Percentiles rank a stretch among this genome's conserved stretches.
Conservation (phyloP, 2,888 invertebrate genomes). For the Lutraria lutraria region DNA sequence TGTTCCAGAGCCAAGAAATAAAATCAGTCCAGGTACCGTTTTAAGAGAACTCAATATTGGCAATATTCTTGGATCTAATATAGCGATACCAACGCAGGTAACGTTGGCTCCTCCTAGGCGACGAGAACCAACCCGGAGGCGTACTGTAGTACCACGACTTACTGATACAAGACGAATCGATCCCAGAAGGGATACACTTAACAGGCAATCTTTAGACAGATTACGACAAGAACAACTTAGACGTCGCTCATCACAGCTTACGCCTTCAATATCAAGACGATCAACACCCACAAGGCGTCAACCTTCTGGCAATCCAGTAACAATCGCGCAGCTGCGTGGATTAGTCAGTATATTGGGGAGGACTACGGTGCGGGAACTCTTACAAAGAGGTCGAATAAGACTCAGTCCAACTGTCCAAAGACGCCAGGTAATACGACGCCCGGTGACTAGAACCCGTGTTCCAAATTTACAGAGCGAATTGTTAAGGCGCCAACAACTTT, state of each 20-base stretch:
- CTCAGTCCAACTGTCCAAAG: constrained; percentile 30
- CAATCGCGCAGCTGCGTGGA: constrained; percentile 3
- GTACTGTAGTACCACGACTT: neutral
- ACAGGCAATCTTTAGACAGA: neutral
- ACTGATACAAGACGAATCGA: neutral
- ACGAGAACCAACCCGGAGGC: neutral
- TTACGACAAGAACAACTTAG: neutral
- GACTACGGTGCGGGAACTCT: constrained; percentile 22
- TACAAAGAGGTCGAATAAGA: constrained; percentile 23
- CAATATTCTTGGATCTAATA: constrained; percentile 46
- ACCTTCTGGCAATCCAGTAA: neutral
- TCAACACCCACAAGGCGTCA: neutral
- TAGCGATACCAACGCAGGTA: constrained; percentile 21
- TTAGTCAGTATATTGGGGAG: constrained; percentile 26
- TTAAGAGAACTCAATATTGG: constrained; percentile 38
- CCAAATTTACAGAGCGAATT: constrained; percentile 1
- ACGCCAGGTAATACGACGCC: constrained; percentile 25
- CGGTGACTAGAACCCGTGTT: constrained; percentile 14
- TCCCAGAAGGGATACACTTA: neutral
- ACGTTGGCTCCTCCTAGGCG: neutral
- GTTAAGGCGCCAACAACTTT: constrained; percentile 5
- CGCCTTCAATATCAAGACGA: neutral
- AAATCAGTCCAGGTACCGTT: constrained; percentile 23
- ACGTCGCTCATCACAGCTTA: neutral
- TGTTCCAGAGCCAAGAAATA: constrained; percentile 47